Evolutionary conservation across 2,888 invertebrate genomes (phyloP), one percentile per base, ranked within the genome.

Genomic region (Pegoplata infirma): DNA sequence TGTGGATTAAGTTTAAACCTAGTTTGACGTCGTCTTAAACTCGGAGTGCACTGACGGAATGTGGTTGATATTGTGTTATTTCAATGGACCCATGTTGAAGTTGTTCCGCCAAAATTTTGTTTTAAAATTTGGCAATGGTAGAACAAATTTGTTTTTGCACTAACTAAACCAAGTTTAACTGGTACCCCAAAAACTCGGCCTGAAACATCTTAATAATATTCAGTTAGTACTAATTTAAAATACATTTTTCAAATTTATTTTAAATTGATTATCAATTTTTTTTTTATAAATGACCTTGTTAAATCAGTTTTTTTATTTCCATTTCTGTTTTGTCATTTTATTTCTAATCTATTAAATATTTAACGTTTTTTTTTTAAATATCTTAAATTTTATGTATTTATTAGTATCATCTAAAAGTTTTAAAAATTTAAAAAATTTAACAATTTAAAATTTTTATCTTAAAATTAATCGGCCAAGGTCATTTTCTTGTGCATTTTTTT

Each of bases 391-490:
- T 47, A n/a, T 49, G 23, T 23, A 5, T 49, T 47, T 49, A 23
- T 49, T 49, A 23, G 4, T n/a, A 23, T 10, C 19, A 14, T 14
- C 49, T 40, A n/a, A 44, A n/a, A 51, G 25, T 23, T n/a, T 14
- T 14, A 44, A 17, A 36, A 21, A 32, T n/a, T n/a, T 14, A 21
- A 8, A 23, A 51, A 51, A 51, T n/a, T 23, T 23, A 44, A n/a
- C 7, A 44, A 16, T 44, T 32, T 19, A n/a, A n/a, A n/a, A n/a
- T 23, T 59, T 40, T 49, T 23, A 68, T 58, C 49, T 58, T 49
- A 2, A 44, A 49, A 59, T 40, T 64, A 63, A 36, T 56, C 63
- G 36, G 51, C 63, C 72, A 73, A 68, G 68, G 77, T 73, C 63
- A 61, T 47, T 19, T 28, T 72, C 28, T 55, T 71, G 51, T 59